Percentiles rank a stretch among this genome's conserved stretches.
Conservation (phyloP, 2,888 invertebrate genomes). For the Ornithoptera alexandrae region DNA sequence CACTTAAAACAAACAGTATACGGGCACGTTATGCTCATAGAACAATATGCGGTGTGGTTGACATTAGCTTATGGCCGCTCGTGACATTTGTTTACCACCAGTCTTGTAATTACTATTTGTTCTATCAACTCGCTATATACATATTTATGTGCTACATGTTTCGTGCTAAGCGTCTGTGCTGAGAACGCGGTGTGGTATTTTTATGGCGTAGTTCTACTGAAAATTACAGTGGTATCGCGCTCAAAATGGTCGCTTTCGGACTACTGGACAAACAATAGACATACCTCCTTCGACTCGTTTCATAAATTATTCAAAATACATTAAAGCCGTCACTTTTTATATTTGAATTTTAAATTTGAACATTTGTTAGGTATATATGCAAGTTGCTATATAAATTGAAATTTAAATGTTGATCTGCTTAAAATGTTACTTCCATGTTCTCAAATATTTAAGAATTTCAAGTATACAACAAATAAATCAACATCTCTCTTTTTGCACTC, state of each 20-base stretch:
- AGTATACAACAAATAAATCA: too few relatives aligned
- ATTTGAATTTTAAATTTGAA: background rate
- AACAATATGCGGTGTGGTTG: constrained; percentile 36
- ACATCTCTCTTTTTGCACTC: too few relatives aligned
- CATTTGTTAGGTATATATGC: background rate
- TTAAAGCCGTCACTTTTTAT: background rate
- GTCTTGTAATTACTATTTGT: constrained; percentile 27
- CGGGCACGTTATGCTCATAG: constrained; percentile 29
- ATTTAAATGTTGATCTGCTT: background rate
- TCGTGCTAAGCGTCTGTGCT: constrained; percentile 22
- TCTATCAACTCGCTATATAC: constrained; percentile 20
- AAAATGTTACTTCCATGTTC: background rate
- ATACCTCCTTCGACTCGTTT: constrained; percentile 18
- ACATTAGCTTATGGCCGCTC: constrained; percentile 43
- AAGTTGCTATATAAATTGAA: background rate
- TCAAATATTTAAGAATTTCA: background rate
- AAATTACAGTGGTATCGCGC: constrained; percentile 21
- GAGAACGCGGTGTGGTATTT: constrained; percentile 25
- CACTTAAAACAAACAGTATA: constrained; percentile 50
- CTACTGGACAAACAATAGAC: constrained; percentile 18
- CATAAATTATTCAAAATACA: constrained; percentile 10
- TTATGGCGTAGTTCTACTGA: constrained; percentile 28
- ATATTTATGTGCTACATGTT: constrained; percentile 22
- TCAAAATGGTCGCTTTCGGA: constrained; percentile 9
- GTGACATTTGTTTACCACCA: constrained; percentile 45